Base-by-base conservation (phyloP, 2,113 vertebrate species). In the Talpa occidentalis region DNA sequence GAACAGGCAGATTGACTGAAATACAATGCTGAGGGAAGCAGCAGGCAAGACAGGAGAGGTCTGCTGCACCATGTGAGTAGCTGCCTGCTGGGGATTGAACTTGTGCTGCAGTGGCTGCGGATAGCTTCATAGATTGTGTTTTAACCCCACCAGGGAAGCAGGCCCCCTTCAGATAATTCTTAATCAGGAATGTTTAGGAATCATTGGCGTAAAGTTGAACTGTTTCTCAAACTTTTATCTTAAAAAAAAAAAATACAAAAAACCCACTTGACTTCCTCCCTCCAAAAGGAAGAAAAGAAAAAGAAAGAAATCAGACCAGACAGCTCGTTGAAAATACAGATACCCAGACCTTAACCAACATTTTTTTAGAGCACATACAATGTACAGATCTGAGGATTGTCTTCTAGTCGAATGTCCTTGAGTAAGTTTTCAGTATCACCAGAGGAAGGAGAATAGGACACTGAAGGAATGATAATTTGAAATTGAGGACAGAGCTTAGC, bases 401-500 rank as follows among this genome's bases (percentile, higher is more conserved):
- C 28, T 89, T 67, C 70, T 86, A 12, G 16, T 24, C 52, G 66
- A 67, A 86, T 22, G 37, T 67, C 16, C 35, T 16, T 64, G 37
- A 52, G 37, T 84, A 82, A 69, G 24, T 79, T 90, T 79, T 62
- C 15, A 91, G 49, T 60, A 4, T 60, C 64, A 74, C 24, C 37
- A 66, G 81, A 64, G 7, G 8, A 72, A 72, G 28, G n/a, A 16
- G 24, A 67, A 69, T 35, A 76, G 42, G 47, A 90, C 42, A 69
- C 54, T 49, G 66, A 94, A 82, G 32, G 87, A 54, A 91, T 82
- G 60, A 42, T 83, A 64, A 69, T 60, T 94, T 89, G 44, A 44
- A 86, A 67, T 64, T 80, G 77, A 87, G 11, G 26, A 64, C 54
- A 60, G 44, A 74, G 32, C 28, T 87, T 82, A 82, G 30, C 32